These are phyloP conservation scores for Tangara arthus DNA, from an alignment of 2,797 vertebrate genomes.

Conservation along the genomic window DNA sequence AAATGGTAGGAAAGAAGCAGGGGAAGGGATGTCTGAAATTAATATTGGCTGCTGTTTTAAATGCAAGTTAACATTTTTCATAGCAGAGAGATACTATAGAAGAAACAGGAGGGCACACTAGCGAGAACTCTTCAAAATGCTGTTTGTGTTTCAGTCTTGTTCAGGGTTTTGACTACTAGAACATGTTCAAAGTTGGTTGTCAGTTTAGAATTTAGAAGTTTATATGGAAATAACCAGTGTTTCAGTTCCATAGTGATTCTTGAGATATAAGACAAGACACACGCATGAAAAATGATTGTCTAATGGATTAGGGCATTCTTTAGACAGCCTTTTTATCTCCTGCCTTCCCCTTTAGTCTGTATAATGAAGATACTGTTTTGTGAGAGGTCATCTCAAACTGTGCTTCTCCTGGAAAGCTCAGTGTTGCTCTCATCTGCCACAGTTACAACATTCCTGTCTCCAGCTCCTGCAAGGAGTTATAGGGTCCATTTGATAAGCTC, in stretches of 20 bases:
- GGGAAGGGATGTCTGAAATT: not conserved
- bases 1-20: not conserved
- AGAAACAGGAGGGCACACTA: not conserved
- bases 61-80: not conserved
- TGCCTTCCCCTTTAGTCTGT: not conserved
- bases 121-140: not conserved
- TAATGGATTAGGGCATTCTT: not conserved
- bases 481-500: not conserved
- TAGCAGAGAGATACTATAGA: not conserved
- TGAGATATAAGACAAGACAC: not conserved
- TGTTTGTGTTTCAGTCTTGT: not conserved
- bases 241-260: not conserved
- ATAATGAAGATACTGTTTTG: not conserved
- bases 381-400: not conserved
- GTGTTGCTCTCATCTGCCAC: not conserved
- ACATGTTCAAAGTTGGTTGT: not conserved
- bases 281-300: not conserved
- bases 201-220: not conserved
- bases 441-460: not conserved
- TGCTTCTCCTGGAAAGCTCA: not conserved
- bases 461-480: not conserved
- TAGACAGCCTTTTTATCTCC: not conserved
- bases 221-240: not conserved
- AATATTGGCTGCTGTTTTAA: not conserved
- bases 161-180: not conserved